These are phyloP conservation scores for Triops cancriformis DNA, from an alignment of 1,140 invertebrate genomes.

Conservation along the genomic window DNA sequence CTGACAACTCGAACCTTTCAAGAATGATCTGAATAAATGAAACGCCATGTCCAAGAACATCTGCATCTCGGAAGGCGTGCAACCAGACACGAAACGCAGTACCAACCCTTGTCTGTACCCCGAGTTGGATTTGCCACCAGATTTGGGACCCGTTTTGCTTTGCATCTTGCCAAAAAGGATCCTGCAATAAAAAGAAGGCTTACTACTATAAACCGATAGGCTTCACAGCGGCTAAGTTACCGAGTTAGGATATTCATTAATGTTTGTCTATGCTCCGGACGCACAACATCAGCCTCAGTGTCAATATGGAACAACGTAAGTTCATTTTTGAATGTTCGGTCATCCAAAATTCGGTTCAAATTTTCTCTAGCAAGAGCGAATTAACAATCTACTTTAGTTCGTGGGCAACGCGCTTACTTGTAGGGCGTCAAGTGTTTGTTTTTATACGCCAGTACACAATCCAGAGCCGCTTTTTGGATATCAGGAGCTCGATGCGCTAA, in stretches of 20 bases:
- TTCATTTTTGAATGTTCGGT: conserved; percentile 78
- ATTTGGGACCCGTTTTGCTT: conserved; percentile 57
- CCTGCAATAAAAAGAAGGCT: conserved; percentile 34
- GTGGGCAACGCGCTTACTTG: conserved; percentile 39
- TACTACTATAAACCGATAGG: neutral
- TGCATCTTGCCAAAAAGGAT: conserved; percentile 85
- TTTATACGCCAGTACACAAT: conserved; percentile 77
- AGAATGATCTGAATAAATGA: conserved; percentile 54
- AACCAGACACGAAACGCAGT: conserved; percentile 73
- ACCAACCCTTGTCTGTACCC: conserved; percentile 62
- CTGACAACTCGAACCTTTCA: conserved; percentile 39
- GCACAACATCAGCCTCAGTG: conserved; percentile 54
- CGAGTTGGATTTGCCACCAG: conserved; percentile 60
- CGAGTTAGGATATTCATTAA: conserved; percentile 73
- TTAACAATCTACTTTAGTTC: conserved; percentile 7
- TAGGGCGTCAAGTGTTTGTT: conserved; percentile 66
- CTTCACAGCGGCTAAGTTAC: conserved; percentile 32
- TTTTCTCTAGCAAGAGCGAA: conserved; percentile 43
- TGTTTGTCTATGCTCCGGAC: conserved; percentile 58
- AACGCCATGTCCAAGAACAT: conserved; percentile 77
- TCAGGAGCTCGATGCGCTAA: conserved; percentile 63
- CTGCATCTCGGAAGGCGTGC: conserved; percentile 63
- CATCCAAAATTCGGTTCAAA: conserved; percentile 67
- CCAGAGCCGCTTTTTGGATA: conserved; percentile 73
- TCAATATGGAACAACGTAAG: conserved; percentile 68